A percentile compares a stretch with the other conserved stretches of the same genome.
Evolutionary conservation across 2,888 invertebrate species (phyloP).

Genomic region (Apamea monoglypha): DNA sequence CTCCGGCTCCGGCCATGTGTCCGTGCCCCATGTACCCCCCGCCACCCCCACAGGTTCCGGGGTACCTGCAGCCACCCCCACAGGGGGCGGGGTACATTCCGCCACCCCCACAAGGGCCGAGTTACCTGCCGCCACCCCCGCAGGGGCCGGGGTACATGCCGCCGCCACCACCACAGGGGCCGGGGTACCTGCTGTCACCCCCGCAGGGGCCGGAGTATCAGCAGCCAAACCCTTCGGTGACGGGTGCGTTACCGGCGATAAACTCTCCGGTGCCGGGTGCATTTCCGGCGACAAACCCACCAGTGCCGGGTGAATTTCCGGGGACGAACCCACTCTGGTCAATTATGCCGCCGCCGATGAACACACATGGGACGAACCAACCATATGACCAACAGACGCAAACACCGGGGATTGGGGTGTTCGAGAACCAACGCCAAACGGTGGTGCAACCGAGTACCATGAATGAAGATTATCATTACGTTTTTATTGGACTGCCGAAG

Average conservation of each 20-base stretch:
- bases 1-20: conserved; percentile 30
- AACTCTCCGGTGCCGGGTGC: not conserved
- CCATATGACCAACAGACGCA: conserved; percentile 1
- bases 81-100: not conserved
- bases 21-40: conserved; percentile 6
- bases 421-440: too few species aligned
- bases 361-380: not conserved
- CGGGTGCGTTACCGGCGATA: too few species aligned
- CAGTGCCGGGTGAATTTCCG: not conserved
- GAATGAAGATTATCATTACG: conserved; percentile 68
- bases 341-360: not conserved
- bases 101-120: not conserved
- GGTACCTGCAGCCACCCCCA: not conserved
- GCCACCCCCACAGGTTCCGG: not conserved
- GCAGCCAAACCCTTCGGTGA: not conserved
- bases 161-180: not conserved
- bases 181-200: not conserved
- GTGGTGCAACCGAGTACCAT: not conserved
- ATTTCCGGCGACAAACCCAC: not conserved
- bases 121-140: not conserved
- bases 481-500: conserved; percentile 80
- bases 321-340: not conserved
- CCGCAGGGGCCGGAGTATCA: too few species aligned
- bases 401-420: not conserved
- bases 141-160: not conserved